phyloP scores from a whole-genome alignment of 2,113 vertebrate genomes.

The Archocentrus centrarchus region DNA sequence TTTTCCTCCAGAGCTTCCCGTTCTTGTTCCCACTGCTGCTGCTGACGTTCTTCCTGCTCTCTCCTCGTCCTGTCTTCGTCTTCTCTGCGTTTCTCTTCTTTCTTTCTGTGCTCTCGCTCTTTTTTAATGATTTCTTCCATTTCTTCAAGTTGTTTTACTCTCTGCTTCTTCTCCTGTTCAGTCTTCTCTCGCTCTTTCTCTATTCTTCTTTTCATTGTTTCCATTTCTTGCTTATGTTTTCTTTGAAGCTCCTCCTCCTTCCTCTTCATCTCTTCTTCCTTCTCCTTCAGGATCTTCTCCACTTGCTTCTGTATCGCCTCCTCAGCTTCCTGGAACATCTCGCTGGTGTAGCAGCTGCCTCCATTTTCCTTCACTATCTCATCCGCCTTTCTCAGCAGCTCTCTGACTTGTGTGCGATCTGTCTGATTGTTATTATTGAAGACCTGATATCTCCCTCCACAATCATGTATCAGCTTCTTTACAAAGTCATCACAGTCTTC shows the following conservation, averaged over 20 bases:
- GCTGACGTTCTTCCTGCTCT: not conserved
- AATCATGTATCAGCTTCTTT: not conserved
- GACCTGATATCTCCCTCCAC: slow-evolving; percentile 18
- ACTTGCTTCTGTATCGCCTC: not conserved
- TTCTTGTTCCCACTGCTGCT: not conserved
- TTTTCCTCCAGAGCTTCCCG: not conserved
- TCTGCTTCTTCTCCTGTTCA: slow-evolving; percentile 9
- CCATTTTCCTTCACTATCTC: slow-evolving; percentile 26
- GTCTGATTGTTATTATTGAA: not conserved
- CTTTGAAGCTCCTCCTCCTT: not conserved
- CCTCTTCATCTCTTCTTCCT: slow-evolving; percentile 38
- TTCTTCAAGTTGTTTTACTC: slow-evolving; percentile 4
- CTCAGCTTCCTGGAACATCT: slow-evolving; percentile 3
- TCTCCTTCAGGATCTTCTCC: slow-evolving; percentile 24
- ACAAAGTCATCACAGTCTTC: not conserved
- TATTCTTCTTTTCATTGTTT: not conserved
- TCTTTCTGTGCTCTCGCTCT: not conserved
- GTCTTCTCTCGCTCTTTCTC: not conserved
- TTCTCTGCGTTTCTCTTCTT: slow-evolving; percentile 2
- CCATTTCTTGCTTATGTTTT: slow-evolving; percentile 26
- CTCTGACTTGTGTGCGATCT: slow-evolving; percentile 21
- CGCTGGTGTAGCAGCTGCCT: slow-evolving; percentile 19
- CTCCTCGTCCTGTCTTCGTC: not conserved
- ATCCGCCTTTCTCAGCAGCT: slow-evolving; percentile 7
- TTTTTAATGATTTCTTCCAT: slow-evolving; percentile 6